These are phyloP conservation scores for Xenopus tropicalis DNA, from an alignment of 2,113 vertebrate species.

Conservation along the genomic window DNA sequence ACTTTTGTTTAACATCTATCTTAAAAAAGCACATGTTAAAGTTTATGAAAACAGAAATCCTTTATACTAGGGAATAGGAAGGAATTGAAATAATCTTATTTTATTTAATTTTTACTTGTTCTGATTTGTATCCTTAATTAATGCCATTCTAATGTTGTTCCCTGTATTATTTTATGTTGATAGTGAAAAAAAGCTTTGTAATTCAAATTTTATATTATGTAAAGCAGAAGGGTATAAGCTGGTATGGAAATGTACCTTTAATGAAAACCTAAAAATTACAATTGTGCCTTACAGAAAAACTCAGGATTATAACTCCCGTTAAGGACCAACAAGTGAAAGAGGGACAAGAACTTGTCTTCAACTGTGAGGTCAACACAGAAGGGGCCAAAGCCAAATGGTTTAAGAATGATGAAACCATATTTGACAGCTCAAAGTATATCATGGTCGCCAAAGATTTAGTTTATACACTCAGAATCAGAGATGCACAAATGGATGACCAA, in stretches of 20 bases:
- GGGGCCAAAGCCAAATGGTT: constrained; percentile 96
- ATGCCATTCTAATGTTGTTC: too few relatives aligned
- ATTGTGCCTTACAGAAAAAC: constrained; percentile 76
- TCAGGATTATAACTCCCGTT: constrained; percentile 86
- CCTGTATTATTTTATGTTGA: too few relatives aligned
- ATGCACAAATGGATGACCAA: constrained; percentile 78
- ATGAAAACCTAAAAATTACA: background rate
- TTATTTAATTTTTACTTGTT: too few relatives aligned
- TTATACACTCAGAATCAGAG: constrained; percentile 88
- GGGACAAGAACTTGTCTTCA: constrained; percentile 85
- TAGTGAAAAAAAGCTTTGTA: too few relatives aligned
- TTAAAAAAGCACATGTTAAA: too few relatives aligned
- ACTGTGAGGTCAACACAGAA: constrained; percentile 92
- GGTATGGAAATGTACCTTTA: background rate
- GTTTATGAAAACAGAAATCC: too few relatives aligned
- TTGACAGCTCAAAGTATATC: constrained; percentile 90
- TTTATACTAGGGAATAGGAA: too few relatives aligned
- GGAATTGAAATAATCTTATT: too few relatives aligned
- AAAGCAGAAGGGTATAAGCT: too few relatives aligned
- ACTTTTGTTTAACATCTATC: background rate
- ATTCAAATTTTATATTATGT: too few relatives aligned
- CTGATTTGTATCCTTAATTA: too few relatives aligned
- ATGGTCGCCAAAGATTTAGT: constrained; percentile 86
- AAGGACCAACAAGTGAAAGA: constrained; percentile 84
- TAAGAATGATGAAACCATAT: constrained; percentile 86